These are phyloP conservation scores for Crax fasciolata DNA, from an alignment of 2,797 vertebrate species.

Conservation along the genomic window DNA sequence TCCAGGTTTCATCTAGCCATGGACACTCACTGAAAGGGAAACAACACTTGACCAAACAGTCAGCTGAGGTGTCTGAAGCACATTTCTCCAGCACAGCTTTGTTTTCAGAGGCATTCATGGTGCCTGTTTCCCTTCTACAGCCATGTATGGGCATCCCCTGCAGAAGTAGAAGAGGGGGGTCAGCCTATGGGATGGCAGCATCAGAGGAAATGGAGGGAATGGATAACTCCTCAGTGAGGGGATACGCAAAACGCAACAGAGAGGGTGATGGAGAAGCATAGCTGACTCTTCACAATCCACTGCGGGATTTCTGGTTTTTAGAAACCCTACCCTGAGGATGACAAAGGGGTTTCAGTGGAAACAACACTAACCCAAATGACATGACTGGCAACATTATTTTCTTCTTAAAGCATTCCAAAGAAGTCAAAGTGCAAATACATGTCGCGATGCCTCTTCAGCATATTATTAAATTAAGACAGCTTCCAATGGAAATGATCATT, in stretches of 20 bases:
- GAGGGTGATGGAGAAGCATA: fast-evolving
- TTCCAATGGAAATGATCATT: neutral
- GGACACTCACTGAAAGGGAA: neutral
- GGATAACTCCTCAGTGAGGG: neutral
- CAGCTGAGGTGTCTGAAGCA: neutral
- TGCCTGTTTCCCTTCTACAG: neutral
- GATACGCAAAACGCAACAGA: neutral
- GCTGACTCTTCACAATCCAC: neutral
- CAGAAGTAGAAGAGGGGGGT: fast-evolving
- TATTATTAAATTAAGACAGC: neutral
- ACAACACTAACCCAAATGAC: neutral
- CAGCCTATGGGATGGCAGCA: neutral
- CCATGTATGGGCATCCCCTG: neutral
- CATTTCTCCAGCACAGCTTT: neutral
- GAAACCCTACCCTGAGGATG: neutral
- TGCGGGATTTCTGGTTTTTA: neutral
- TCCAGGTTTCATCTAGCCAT: neutral
- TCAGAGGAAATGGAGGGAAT: neutral
- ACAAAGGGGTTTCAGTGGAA: neutral
- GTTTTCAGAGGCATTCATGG: neutral
- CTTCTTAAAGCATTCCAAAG: neutral
- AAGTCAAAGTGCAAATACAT: neutral
- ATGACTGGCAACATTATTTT: neutral
- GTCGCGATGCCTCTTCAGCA: neutral
- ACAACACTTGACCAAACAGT: fast-evolving